phyloP scores from a whole-genome alignment of 37 sponge, comb jelly and placozoan genomes.

The Axinella damicornis region DNA sequence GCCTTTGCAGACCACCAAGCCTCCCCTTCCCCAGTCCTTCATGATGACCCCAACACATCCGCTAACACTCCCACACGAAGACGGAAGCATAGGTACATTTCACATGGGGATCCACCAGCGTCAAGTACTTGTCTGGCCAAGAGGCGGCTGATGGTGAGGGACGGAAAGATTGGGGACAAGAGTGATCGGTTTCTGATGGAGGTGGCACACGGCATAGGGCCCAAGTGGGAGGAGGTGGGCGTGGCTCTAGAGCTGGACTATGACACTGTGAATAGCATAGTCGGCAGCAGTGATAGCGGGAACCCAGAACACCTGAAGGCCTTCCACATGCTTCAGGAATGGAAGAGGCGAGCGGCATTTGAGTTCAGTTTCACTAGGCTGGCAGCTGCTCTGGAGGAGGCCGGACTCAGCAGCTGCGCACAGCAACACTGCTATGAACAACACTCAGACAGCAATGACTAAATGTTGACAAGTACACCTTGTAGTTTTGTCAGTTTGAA shows the following conservation, averaged over 20 bases:
- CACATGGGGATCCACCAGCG: no score
- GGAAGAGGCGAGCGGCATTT: slow-evolving; percentile 48
- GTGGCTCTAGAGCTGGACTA: slow-evolving; percentile 45
- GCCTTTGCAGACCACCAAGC: no score
- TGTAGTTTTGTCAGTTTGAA: background rate
- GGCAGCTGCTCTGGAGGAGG: slow-evolving; percentile 37
- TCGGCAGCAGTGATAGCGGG: background rate
- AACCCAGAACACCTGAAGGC: slow-evolving; percentile 47
- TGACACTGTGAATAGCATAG: slow-evolving; percentile 17
- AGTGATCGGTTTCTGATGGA: slow-evolving; percentile 17
- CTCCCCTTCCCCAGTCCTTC: no score
- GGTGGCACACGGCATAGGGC: slow-evolving; percentile 20
- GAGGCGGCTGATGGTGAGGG: background rate
- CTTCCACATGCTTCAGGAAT: slow-evolving; percentile 65
- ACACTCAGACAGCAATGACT: background rate
- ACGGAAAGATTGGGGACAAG: background rate
- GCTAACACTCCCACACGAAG: background rate
- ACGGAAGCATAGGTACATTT: background rate
- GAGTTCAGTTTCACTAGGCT: slow-evolving; percentile 29
- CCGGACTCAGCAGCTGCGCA: slow-evolving; percentile 27
- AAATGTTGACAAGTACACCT: background rate
- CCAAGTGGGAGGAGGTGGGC: slow-evolving; percentile 49
- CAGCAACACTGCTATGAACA: slow-evolving; percentile 21
- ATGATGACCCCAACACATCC: background rate
- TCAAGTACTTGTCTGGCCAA: background rate